These are phyloP conservation scores for Drosophila repleta DNA, from an alignment of 1,140 invertebrate genomes.

Conservation along the genomic window DNA sequence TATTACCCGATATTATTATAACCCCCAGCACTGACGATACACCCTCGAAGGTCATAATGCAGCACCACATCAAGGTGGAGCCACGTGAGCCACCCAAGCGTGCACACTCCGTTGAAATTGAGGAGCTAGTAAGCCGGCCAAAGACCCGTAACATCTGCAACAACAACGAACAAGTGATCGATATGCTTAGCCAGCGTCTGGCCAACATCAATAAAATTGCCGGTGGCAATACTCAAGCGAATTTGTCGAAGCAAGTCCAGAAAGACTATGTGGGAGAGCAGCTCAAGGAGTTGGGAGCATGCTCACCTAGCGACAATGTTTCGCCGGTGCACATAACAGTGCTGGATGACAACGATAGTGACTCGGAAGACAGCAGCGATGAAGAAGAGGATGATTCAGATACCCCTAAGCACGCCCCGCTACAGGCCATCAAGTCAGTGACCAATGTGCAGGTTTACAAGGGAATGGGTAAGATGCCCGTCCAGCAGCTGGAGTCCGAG, in stretches of 20 bases:
- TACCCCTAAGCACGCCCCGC: conserved; percentile 64
- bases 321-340: conserved; percentile 44
- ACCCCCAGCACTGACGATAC: conserved; percentile 79
- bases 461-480: conserved; percentile 28
- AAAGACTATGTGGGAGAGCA: conserved; percentile 78
- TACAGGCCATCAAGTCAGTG: conserved; percentile 85
- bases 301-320: conserved; percentile 74
- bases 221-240: conserved; percentile 63
- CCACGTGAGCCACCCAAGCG: conserved; percentile 62
- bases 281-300: conserved; percentile 71
- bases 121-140: conserved; percentile 54
- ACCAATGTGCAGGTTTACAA: conserved; percentile 84
- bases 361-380: conserved; percentile 51
- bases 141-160: conserved; percentile 60
- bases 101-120: conserved; percentile 72
- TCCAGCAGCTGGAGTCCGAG: conserved; percentile 47
- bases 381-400: conserved; percentile 44
- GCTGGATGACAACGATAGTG: conserved; percentile 32
- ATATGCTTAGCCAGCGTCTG: conserved; percentile 66
- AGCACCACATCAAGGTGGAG: conserved; percentile 74
- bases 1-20: conserved; percentile 76
- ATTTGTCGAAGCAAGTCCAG: conserved; percentile 65
- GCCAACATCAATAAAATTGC: conserved; percentile 68
- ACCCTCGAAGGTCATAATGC: conserved; percentile 74
- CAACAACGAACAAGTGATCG: conserved; percentile 71